A percentile compares a stretch with the other conserved stretches of the same genome.
These are phyloP conservation scores for Smittia aterrima DNA, from an alignment of 2,888 invertebrate genomes.

Conservation along the genomic window DNA sequence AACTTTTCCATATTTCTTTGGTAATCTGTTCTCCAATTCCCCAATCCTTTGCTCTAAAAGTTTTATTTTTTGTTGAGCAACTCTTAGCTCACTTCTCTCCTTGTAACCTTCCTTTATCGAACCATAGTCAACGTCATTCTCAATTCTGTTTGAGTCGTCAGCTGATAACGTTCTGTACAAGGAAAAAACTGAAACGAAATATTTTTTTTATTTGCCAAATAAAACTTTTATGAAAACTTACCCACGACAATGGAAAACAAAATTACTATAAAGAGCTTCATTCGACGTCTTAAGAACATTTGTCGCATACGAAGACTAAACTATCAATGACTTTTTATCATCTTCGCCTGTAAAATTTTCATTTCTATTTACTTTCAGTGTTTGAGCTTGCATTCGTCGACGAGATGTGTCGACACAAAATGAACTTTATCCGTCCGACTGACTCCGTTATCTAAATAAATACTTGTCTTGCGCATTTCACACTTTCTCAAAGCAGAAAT, in stretches of 20 bases:
- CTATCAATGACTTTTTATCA: background rate
- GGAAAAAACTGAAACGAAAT: slow-evolving; percentile 1
- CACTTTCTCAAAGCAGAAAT: background rate
- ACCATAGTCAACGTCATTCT: background rate
- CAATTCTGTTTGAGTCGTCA: background rate
- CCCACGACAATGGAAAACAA: slow-evolving; percentile 9
- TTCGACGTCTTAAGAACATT: slow-evolving; percentile 25
- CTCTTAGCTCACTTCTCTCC: background rate
- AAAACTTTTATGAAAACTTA: background rate
- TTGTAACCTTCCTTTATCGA: background rate
- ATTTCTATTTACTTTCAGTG: background rate
- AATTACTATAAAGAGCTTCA: slow-evolving; percentile 23
- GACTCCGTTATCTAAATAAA: background rate
- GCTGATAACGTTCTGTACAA: slow-evolving; percentile 14
- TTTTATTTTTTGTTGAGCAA: slow-evolving; percentile 16
- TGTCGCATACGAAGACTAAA: background rate
- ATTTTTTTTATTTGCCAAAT: background rate
- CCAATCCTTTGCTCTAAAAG: background rate
- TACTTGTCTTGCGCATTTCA: no score
- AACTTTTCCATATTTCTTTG: slow-evolving; percentile 86
- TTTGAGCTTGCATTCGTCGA: background rate
- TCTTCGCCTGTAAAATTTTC: background rate
- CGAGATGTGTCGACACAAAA: background rate
- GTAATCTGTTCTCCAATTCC: slow-evolving; percentile 56
- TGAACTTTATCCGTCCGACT: background rate